Evolutionary conservation across 2,888 invertebrate species (phyloP), one percentile per base, ranked within the genome.

Genomic region (Nemotelus pantherinus): DNA sequence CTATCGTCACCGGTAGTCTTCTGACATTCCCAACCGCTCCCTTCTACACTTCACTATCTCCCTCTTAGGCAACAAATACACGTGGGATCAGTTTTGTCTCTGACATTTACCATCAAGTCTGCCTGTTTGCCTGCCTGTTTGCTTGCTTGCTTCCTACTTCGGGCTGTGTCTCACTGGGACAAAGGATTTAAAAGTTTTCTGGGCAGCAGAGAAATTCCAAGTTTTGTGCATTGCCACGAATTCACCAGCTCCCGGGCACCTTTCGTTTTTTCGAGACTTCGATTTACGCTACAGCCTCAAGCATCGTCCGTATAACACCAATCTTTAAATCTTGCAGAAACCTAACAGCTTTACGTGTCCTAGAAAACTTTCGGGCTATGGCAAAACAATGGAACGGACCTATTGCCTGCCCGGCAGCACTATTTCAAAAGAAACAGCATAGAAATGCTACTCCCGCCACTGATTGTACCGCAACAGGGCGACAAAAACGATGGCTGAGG

Each of bases 131-230:
- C 57, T 4, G 10, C 57, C 53, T 53, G 57, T 25, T 25, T 4
- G 57, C 25, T 9, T 3, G n/a, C 57, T 6, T 10, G 53, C 53
- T 10, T 10, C 10, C 6, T 53, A 53, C 70, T 55, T 4, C 3
- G 3, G 41, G 70, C 70, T 70, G 55, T 70, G 53, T n/a, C 70
- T 53, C 70, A 70, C 70, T 70, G 55, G 70, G 70, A 70, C 70
- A 70, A 70, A 70, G 70, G 70, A 70, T 70, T 70, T 47, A 44
- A 70, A 70, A 70, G 70, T 70, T 70, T 70, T 70, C 43, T 50
- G 41, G 60, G 60, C 60, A 60, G 41, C 53, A 70, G 7, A 41
- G 7, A 9, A 55, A 41, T 43, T 67, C 55, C 41, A 25, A 70
- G 44, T 25, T 25, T 25, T 25, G 25, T 25, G 25, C 25, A 25